Percentiles rank a stretch among this genome's conserved stretches.
These are phyloP conservation scores for Ursus arctos DNA, from an alignment of 2,113 vertebrate species.

Conservation along the genomic window DNA sequence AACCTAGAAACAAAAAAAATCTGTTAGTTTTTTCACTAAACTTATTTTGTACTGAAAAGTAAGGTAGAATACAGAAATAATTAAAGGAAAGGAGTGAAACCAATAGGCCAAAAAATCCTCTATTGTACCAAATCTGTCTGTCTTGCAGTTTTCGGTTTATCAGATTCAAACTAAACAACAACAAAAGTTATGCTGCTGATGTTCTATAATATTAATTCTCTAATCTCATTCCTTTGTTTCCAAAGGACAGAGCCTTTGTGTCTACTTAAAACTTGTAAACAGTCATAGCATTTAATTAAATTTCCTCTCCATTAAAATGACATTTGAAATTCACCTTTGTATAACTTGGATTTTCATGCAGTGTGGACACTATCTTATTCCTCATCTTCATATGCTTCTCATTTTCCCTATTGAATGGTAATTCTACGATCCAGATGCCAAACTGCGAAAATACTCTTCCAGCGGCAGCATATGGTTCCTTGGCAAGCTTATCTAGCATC, in stretches of 20 bases:
- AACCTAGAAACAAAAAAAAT: neutral
- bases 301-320: neutral
- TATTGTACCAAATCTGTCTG: neutral
- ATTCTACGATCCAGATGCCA: slow-evolving; percentile 60
- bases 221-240: neutral
- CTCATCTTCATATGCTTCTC: slow-evolving; percentile 39
- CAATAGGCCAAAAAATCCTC: neutral
- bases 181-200: neutral
- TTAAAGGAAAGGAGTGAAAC: neutral
- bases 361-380: neutral
- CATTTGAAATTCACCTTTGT: slow-evolving; percentile 9
- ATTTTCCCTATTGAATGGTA: slow-evolving; percentile 61
- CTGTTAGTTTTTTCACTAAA: neutral
- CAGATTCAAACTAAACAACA: neutral
- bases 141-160: neutral
- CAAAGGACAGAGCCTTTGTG: neutral
- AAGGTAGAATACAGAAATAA: neutral
- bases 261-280: neutral
- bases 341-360: neutral
- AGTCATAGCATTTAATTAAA: neutral
- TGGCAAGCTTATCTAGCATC: slow-evolving; percentile 74
- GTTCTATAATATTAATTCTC: neutral
- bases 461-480: slow-evolving; percentile 65
- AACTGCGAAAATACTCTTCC: slow-evolving; percentile 71
- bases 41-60: slow-evolving; percentile 13